Percentiles rank a stretch among this genome's conserved stretches.
Conservation (phyloP, 2,797 vertebrate species). For the Urosaurus nigricauda region DNA sequence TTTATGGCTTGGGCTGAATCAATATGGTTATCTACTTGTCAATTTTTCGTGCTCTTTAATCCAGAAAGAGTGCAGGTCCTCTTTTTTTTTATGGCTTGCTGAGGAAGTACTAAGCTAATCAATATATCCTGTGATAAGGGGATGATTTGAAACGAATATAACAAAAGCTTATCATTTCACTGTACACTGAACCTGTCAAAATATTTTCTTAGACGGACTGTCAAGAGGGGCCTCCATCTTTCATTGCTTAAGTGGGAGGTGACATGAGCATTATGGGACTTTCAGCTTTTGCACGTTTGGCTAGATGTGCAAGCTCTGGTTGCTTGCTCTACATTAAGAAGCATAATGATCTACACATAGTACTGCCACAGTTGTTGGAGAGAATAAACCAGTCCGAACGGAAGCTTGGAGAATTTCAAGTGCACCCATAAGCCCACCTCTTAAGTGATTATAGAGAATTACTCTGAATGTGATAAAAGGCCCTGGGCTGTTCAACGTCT, state of each 20-base stretch:
- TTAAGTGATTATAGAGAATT: neutral
- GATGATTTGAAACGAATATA: conserved; percentile 83
- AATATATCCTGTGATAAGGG: conserved; percentile 85
- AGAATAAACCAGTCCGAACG: neutral
- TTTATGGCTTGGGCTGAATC: conserved; percentile 79
- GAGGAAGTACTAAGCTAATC: conserved; percentile 80
- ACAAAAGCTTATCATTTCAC: conserved; percentile 83
- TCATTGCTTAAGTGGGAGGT: conserved; percentile 70
- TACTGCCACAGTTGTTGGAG: conserved; percentile 24
- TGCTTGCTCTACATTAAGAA: conserved; percentile 43
- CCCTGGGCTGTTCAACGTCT: too few species aligned
- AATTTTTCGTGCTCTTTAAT: conserved; percentile 81
- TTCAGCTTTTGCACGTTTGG: conserved; percentile 64
- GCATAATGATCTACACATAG: neutral
- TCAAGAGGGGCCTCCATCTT: conserved; percentile 72
- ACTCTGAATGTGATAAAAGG: neutral
- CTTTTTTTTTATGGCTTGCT: conserved; percentile 74
- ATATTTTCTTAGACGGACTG: conserved; percentile 79
- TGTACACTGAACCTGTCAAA: conserved; percentile 78
- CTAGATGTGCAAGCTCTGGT: conserved; percentile 31
- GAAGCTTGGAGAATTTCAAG: neutral
- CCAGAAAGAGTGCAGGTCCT: conserved; percentile 63
- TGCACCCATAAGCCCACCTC: neutral
- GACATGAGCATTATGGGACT: conserved; percentile 67
- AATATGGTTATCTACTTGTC: conserved; percentile 84